A percentile compares a stretch with the other conserved stretches of the same genome.
phyloP scores from a whole-genome alignment of 2,797 vertebrate species.

The Odontamblyopus rebecca region DNA sequence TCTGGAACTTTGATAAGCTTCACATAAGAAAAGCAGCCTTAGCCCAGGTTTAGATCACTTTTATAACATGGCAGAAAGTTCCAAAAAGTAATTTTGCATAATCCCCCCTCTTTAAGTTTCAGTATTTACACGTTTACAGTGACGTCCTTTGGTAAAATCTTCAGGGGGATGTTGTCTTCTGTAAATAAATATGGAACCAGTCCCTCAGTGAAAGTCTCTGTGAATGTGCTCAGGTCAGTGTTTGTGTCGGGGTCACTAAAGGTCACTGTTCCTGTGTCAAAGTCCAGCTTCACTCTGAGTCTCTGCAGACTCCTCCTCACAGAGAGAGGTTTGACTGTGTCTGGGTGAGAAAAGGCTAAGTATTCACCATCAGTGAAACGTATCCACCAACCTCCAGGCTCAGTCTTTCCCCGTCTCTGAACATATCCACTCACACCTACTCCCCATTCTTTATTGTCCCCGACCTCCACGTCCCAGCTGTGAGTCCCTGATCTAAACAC shows the following conservation, averaged over 20 bases:
- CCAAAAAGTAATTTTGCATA: not conserved
- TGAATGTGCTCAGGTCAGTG: not conserved
- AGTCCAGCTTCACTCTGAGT: no score
- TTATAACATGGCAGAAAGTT: no score
- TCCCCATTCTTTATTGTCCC: not conserved
- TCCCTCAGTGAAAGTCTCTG: not conserved
- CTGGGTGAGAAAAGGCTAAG: not conserved
- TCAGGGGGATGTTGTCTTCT: not conserved
- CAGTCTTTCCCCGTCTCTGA: not conserved
- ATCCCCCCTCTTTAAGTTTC: no score
- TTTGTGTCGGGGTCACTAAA: not conserved
- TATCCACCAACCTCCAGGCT: not conserved
- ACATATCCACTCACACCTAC: not conserved
- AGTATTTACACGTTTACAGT: no score
- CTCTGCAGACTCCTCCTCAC: not conserved
- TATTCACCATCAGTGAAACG: not conserved
- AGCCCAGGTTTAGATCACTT: no score
- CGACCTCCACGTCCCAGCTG: constrained; percentile 43
- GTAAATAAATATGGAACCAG: not conserved
- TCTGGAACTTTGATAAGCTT: no score
- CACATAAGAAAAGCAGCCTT: no score
- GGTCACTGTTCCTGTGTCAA: no score
- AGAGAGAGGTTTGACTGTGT: not conserved
- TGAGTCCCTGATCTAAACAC: constrained; percentile 28
- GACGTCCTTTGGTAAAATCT: not conserved